Conservation (phyloP, 2,888 invertebrate genomes). For the Lamproptera curius region DNA sequence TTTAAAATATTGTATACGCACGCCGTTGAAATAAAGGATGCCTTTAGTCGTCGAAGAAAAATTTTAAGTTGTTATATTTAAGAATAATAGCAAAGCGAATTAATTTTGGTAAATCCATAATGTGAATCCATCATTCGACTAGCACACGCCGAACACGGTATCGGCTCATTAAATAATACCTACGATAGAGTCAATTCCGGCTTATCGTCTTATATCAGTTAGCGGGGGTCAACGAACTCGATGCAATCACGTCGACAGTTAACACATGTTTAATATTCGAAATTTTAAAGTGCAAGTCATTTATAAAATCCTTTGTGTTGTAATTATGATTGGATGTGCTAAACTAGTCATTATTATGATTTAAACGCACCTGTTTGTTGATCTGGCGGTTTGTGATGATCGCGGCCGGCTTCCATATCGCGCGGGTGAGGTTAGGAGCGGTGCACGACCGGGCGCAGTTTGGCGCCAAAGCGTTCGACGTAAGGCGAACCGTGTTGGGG, state of each 20-base stretch:
- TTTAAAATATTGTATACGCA: too few species aligned
- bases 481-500: slow-evolving; percentile 47
- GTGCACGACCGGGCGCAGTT: slow-evolving; percentile 57
- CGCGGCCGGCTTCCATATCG: slow-evolving; percentile 48
- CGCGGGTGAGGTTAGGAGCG: slow-evolving; percentile 52
- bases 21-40: too few species aligned
- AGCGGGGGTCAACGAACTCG: slow-evolving; percentile 44
- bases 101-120: too few species aligned
- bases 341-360: too few species aligned
- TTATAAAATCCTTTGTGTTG: too few species aligned
- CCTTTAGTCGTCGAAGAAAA: too few species aligned
- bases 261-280: too few species aligned
- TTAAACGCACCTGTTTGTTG: slow-evolving; percentile 52
- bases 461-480: slow-evolving; percentile 64
- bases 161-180: slow-evolving; percentile 6
- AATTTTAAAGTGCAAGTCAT: too few species aligned
- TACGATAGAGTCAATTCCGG: neutral
- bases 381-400: slow-evolving; percentile 36
- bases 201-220: slow-evolving; percentile 24
- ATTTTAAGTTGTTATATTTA: too few species aligned
- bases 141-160: neutral
- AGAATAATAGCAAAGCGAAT: too few species aligned
- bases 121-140: neutral
- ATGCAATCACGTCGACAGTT: neutral
- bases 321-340: slow-evolving; percentile 9